Base-by-base conservation (phyloP, 2,113 vertebrate genomes). In the Dolichallabes microphthalmus region DNA sequence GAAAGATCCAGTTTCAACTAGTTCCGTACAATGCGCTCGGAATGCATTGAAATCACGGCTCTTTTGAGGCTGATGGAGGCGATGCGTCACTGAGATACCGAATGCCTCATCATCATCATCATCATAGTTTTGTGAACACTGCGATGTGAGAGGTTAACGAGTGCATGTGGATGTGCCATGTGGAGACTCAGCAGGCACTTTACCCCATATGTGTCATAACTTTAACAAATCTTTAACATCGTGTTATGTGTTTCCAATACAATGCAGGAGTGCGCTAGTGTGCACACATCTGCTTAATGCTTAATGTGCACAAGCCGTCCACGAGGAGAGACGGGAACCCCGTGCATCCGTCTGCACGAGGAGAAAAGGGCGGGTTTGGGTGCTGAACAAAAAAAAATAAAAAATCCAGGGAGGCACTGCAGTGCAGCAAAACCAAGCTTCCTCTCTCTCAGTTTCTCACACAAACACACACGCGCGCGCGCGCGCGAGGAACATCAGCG, bases 391-490 rank as follows among this genome's bases (percentile, higher is more conserved):
- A 90, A 89, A 91, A 82, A 8, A 35, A 35, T n/a, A 35, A 35
- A 45, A 45, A 45, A 45, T 2, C 1, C 82, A 77, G 86, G 88
- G 89, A 86, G 88, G 87, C 88, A 93, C 93, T 91, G 94, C 94
- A 94, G 91, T 94, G 94, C 93, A 94, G 92, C 91, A 94, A 92
- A 93, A 90, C 91, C 92, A 92, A 91, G 90, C 92, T 92, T 91
- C 88, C 53, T 35, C 86, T 45, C 19, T n/a, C 71, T 52, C 66
- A n/a, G n/a, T n/a, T n/a, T 32, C 53, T 57, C 79, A 3, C 84
- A 30, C 84, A 20, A 11, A 45, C 61, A 39, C 35, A 57, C 52
- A 22, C 50, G 13, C 15, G 55, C 25, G 53, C 68, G n/a, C 30
- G 52, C 55, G 61, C 35, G 8, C 22, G 10, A 14, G 17, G 32